Base-by-base conservation (phyloP, 2,797 vertebrate species). In the Danio aesculapii region DNA sequence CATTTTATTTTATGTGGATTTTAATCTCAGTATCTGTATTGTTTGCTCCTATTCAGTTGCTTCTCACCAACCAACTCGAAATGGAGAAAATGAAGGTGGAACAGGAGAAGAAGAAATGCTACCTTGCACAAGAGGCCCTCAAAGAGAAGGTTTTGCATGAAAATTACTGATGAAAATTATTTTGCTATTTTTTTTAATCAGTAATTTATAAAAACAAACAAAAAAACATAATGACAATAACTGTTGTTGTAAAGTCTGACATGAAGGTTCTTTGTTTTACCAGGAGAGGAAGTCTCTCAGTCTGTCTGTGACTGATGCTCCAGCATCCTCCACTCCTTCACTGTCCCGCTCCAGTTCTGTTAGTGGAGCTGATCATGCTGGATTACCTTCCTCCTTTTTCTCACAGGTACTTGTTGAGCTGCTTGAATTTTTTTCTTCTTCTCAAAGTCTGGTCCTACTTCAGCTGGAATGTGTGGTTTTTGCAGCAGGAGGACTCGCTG, bases 41-140 rank as follows among this genome's bases (percentile, higher is more conserved):
- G n/a, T 69, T 21, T 75, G 64, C 7, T 75, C 69, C 43, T 53
- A 72, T 84, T 72, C 84, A 99, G 98, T 90, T 92, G 1, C 88
- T 98, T 57, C 89, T 99, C 75, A 88, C 90, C 84, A 98, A 96
- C 92, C 98, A 99, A 77, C 89, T 99, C 83, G 98, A 99, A 93
- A 98, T 99, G 96, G 98, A 99, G 88, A 99, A 96, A 90, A 96
- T 99, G 96, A 99, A 97, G 91, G 96, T 97, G 87, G 98, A 99
- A 87, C 97, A 99, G 87, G 98, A 99, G 90, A 98, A 95, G 90
- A 99, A 99, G 91, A 99, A 97, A 88, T 95, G 89, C 80, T 90
- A 98, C 90, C 92, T 98, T 0, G 93, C 95, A 53, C 97, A 98
- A 88, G 98, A 99, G 92, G 92, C 96, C 49, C 91, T 96, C 30